Base-by-base conservation (phyloP, 1,140 invertebrate species). In the Phortica variegata region DNA sequence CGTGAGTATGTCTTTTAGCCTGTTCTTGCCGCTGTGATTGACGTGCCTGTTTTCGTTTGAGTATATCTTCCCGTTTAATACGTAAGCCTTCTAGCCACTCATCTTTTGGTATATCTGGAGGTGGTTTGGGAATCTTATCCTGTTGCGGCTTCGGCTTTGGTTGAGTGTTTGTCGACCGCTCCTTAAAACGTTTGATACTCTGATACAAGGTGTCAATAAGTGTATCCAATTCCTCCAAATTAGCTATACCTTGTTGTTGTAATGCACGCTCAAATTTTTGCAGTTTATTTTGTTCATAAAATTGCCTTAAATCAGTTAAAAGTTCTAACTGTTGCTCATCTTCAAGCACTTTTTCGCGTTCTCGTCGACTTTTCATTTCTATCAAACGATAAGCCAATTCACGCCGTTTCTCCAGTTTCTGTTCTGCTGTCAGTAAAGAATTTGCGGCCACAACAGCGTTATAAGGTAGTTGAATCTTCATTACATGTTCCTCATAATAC, bases 251-350 rank as follows among this genome's bases (percentile, higher is more conserved):
- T 47, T 84, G 81, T 49, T 84, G 80, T 18, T 79, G 75, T 32
- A 88, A 58, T 0, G 82, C 81, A 49, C 77, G 74, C 62, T 85
- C 76, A 26, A 79, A 78, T 47, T 71, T 65, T 12, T 65, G 54
- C 7, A 54, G 7, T 21, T 75, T 69, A 0, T 71, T 47, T 29
- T 62, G 52, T 10, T 75, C 66, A 17, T 69, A 61, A 1, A 71
- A 52, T 13, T 58, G 60, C 4, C 60, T 43, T 2, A 94, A 79
- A 39, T 85, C 83, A 42, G 89, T 76, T 17, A 95, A 77, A 51
- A 91, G 85, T 62, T 86, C 85, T 15, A 95, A 73, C 65, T 90
- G 87, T 60, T 94, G 89, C 73, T 95, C 91, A 74, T 95, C 91
- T 78, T 91, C 90, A 23, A 85, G 52, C 6, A 60, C 82, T 76